phyloP scores from a whole-genome alignment of 2,113 vertebrate genomes.

The Crotalus horridus region DNA sequence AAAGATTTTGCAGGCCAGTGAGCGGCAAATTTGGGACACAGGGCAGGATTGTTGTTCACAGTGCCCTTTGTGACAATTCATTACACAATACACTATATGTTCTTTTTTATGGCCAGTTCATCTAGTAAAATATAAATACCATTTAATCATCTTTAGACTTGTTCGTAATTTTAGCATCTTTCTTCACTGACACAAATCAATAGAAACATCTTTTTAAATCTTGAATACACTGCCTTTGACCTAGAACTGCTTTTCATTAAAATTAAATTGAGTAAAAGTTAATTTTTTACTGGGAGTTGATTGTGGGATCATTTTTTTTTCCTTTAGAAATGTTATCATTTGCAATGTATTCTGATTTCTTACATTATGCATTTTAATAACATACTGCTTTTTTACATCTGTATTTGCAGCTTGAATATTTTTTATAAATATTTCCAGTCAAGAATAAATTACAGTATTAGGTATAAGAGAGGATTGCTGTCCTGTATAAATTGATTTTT shows the following conservation, averaged over 20 bases:
- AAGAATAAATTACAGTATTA: background rate
- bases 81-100: conserved; percentile 39
- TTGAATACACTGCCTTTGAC: conserved; percentile 16
- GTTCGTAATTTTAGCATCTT: background rate
- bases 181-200: background rate
- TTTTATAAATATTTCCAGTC: background rate
- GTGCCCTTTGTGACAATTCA: background rate
- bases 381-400: conserved; percentile 5
- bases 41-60: background rate
- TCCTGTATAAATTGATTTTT: background rate
- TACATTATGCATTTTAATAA: background rate
- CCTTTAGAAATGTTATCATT: conserved; percentile 16
- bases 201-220: background rate
- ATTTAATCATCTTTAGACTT: background rate
- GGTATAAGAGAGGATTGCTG: background rate
- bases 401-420: background rate
- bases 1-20: background rate
- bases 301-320: background rate
- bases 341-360: conserved; percentile 23
- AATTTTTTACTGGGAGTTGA: background rate
- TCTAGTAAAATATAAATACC: conserved; percentile 30
- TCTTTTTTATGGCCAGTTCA: background rate
- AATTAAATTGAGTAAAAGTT: background rate
- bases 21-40: accelerated
- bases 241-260: background rate